phyloP scores from a whole-genome alignment of 37 sponge, comb jelly and placozoan genomes.

The Beroe ovata region DNA sequence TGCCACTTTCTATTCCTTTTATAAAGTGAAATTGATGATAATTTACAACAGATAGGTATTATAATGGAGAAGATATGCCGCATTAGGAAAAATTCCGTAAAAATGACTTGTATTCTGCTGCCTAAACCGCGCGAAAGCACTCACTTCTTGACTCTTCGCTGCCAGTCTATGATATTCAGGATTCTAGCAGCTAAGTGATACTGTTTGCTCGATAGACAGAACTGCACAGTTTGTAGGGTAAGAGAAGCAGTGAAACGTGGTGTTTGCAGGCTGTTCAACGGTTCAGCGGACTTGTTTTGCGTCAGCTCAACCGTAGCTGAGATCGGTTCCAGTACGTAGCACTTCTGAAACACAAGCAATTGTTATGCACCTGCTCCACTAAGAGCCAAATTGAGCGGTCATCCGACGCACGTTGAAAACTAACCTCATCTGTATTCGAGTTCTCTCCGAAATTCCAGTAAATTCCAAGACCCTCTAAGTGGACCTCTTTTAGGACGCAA shows the following conservation, averaged over 20 bases:
- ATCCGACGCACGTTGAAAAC: no score
- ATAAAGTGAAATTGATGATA: no score
- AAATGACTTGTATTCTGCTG: no score
- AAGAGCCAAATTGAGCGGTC: no score
- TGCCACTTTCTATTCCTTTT: slow-evolving; percentile 64
- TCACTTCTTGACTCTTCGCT: slow-evolving; percentile 7
- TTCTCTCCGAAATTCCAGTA: slow-evolving; percentile 49
- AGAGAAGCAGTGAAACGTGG: slow-evolving; percentile 44
- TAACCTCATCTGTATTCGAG: no score
- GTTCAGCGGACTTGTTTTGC: slow-evolving; percentile 43
- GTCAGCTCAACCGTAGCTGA: slow-evolving; percentile 56
- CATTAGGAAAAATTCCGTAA: no score
- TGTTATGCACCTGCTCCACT: no score
- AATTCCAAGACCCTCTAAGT: slow-evolving; percentile 34
- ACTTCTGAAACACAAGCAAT: slow-evolving; percentile 50
- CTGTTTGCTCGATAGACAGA: slow-evolving; percentile 43
- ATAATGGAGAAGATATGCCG: no score
- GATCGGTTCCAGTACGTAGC: slow-evolving; percentile 62
- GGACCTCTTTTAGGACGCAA: slow-evolving; percentile 61
- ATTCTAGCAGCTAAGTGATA: slow-evolving; percentile 31
- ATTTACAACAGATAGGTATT: no score
- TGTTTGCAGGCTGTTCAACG: slow-evolving; percentile 22
- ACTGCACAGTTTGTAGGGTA: slow-evolving; percentile 20
- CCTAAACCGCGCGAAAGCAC: no score
- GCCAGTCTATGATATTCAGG: slow-evolving; percentile 58